phyloP scores from a whole-genome alignment of 2,797 vertebrate species.

The Tokudaia tokunoshimensis region DNA sequence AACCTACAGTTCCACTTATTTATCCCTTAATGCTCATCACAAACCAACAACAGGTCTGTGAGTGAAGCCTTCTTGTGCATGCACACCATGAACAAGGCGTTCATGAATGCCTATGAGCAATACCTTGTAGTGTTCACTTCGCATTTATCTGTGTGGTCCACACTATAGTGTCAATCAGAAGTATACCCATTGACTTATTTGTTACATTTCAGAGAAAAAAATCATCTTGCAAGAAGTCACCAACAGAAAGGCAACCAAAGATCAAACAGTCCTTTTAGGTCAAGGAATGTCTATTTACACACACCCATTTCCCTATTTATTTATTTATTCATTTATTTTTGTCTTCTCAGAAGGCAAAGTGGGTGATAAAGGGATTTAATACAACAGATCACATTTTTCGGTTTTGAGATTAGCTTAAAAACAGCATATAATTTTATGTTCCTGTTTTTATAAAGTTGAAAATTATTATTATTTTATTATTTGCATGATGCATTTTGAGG shows the following conservation, averaged over 20 bases:
- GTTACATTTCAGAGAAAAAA: background rate
- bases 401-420: background rate
- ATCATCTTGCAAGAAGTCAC: background rate
- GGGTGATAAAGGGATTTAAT: background rate
- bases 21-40: fast-evolving
- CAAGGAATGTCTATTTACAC: background rate
- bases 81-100: background rate
- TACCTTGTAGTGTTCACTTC: fast-evolving
- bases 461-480: background rate
- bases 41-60: background rate
- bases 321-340: background rate
- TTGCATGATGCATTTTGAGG: background rate
- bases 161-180: background rate
- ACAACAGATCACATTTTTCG: background rate
- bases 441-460: background rate
- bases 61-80: background rate
- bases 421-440: background rate
- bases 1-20: too few relatives aligned
- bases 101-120: background rate
- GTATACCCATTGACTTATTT: background rate
- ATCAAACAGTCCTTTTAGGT: background rate
- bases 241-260: background rate
- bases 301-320: too few relatives aligned
- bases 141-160: fast-evolving
- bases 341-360: background rate